These are phyloP conservation scores for Mesocentrotus franciscanus DNA, from an alignment of 53 echinoderm and acorn worm genomes.

Conservation along the genomic window DNA sequence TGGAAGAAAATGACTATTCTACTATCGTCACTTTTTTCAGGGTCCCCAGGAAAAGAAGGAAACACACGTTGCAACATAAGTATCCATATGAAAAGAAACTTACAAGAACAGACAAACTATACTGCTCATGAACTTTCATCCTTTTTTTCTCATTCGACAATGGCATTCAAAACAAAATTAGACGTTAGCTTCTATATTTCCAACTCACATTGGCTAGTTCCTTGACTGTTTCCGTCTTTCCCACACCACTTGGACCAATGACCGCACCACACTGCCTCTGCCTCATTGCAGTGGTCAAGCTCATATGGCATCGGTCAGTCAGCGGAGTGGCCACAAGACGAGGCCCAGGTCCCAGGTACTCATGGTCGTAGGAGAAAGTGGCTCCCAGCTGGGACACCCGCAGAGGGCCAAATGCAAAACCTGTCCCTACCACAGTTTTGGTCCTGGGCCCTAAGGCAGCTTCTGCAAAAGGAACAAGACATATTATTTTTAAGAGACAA, in stretches of 20 bases:
- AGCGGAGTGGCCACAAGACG: constrained; percentile 85
- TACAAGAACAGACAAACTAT: too few species aligned
- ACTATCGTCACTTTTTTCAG: too few species aligned
- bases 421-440: constrained; percentile 58
- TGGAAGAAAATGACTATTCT: too few species aligned
- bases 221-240: constrained; percentile 83
- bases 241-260: constrained; percentile 80
- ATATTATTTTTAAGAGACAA: not conserved
- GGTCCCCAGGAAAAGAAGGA: too few species aligned
- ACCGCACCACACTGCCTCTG: constrained; percentile 86
- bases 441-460: not conserved
- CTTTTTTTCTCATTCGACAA: too few species aligned
- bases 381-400: constrained; percentile 81
- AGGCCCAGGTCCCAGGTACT: constrained; percentile 81
- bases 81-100: too few species aligned
- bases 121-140: too few species aligned
- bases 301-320: constrained; percentile 92
- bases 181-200: not conserved
- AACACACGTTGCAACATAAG: too few species aligned
- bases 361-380: constrained; percentile 92
- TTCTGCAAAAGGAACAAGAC: not conserved
- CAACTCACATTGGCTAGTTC: constrained; percentile 83
- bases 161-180: not conserved
- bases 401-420: constrained; percentile 79
- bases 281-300: constrained; percentile 82